Base-by-base conservation (phyloP, 2,888 invertebrate genomes). In the Ormyrus nitidulus region DNA sequence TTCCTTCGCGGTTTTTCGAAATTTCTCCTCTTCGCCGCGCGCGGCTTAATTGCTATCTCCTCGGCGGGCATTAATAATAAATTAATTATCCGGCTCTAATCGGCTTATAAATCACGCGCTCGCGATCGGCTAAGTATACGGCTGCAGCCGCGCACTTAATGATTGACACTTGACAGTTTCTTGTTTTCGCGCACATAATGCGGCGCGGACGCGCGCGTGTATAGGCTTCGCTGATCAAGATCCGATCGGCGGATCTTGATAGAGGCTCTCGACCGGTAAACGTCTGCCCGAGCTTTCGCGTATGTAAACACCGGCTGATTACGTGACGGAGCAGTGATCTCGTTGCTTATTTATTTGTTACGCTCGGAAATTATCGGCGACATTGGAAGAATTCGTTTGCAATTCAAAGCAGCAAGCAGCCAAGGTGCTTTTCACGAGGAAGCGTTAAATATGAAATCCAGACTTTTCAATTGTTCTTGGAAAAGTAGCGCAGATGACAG, bases 201-300 rank as follows among this genome's bases (percentile, higher is more conserved):
- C 19, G 2, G 19, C 19, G 19, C 19, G 19, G 19, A 46, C 34
- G 11, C 64, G 53, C 10, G 54, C 72, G 83, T 83, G 78, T 81
- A 81, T 51, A 81, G 59, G 80, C 84, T 85, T 85, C 83, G 77
- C 84, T 83, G 84, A 85, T 85, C 84, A 83, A 85, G 85, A 85
- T 85, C 59, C 82, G 83, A 84, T 84, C 83, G 79, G 2, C 51
- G 66, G 80, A 10, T 44, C 19, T 34, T 6, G 48, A 11, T 76
- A 70, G 66, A n/a, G 44, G 66, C 72, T 9, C 10, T 34, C 66
- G 46, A 76, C 44, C 66, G 69, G 46, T 75, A 70, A 74, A 75
- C 7, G 49, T 13, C 53, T 56, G 9, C 10, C 2, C 19, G 19
- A 19, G 19, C 19, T 19, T 19, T 19, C 19, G 19, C 19, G 19